Evolutionary conservation across 2,888 invertebrate genomes (phyloP), one percentile per base, ranked within the genome.

Genomic region (Pheosia gnoma): DNA sequence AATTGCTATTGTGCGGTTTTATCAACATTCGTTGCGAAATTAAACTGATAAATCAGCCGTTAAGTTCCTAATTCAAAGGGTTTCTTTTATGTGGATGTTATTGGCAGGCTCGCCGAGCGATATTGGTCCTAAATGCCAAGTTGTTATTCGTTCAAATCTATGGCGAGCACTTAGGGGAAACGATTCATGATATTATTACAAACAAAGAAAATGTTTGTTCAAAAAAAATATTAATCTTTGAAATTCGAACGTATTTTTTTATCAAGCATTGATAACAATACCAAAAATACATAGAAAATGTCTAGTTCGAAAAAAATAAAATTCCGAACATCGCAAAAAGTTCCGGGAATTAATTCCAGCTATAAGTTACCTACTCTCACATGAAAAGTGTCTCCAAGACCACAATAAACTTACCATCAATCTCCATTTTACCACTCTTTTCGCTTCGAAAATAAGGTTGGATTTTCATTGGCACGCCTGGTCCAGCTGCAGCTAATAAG

Each of bases 291-390:
- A 54, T 38, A 38, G 38, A 54, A 51, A 25, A 38, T 54, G 37
- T 10, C 38, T 38, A 54, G 53, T 39, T 2, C 37, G 13, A n/a
- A 6, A 38, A 55, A 54, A 55, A 55, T 39, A 10, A 55, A 9
- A 55, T 38, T 51, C 59, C 45, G 54, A 65, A 54, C 61, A 65
- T 63, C 56, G 61, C 60, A 67, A 68, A 62, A 74, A 68, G 62
- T 59, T 62, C 43, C 63, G 61, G 61, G 59, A 59, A 66, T 64
- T 66, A 70, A 72, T 74, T 63, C 65, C 70, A 60, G 62, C 63
- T 60, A 61, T 68, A 63, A 71, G 69, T 63, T 67, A 66, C 71
- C 69, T 64, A 75, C 73, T 66, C 71, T 71, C 57, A 11, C 61
- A 65, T 61, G 59, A 59, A 67, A 72, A 74, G 74, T 71, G 65